Percentiles rank a stretch among this genome's conserved stretches.
Conservation (phyloP, 2,888 invertebrate genomes). For the Acleris cristana region DNA sequence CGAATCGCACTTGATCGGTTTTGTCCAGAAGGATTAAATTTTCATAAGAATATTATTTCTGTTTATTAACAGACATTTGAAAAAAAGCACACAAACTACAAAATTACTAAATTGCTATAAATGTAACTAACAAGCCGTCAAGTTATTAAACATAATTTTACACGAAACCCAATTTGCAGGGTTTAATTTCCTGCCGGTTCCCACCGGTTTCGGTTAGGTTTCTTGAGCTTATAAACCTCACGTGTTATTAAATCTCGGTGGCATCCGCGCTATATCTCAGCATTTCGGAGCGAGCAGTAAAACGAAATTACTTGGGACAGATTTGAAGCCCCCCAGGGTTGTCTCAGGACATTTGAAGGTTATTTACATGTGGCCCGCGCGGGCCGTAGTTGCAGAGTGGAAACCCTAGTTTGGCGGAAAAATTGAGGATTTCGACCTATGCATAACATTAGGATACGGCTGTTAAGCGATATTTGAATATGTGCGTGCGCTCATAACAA, state of each 20-base stretch:
- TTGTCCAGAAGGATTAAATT: too few relatives aligned
- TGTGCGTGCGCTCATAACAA: constrained; percentile 3
- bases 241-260: constrained; percentile 17
- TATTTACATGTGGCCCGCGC: constrained; percentile 25
- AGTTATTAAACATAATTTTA: too few relatives aligned
- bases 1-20: too few relatives aligned
- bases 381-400: constrained; percentile 11
- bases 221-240: constrained; percentile 9
- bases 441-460: constrained; percentile 24
- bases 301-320: constrained; percentile 35
- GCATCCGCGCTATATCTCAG: constrained; percentile 16
- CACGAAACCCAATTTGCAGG: neutral
- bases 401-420: constrained; percentile 26
- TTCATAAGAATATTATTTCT: too few relatives aligned
- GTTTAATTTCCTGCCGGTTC: neutral
- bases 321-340: constrained; percentile 31
- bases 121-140: neutral
- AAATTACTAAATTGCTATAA: neutral
- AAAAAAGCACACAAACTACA: too few relatives aligned
- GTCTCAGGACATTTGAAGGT: constrained; percentile 15
- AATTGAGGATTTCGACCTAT: constrained; percentile 31
- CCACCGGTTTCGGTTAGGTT: neutral
- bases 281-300: constrained; percentile 23
- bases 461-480: constrained; percentile 7
- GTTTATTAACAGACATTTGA: too few relatives aligned